Evolutionary conservation across 2,113 vertebrate genomes (phyloP), one percentile per base, ranked within the genome.

Genomic region (Cricetomys ansorgei): DNA sequence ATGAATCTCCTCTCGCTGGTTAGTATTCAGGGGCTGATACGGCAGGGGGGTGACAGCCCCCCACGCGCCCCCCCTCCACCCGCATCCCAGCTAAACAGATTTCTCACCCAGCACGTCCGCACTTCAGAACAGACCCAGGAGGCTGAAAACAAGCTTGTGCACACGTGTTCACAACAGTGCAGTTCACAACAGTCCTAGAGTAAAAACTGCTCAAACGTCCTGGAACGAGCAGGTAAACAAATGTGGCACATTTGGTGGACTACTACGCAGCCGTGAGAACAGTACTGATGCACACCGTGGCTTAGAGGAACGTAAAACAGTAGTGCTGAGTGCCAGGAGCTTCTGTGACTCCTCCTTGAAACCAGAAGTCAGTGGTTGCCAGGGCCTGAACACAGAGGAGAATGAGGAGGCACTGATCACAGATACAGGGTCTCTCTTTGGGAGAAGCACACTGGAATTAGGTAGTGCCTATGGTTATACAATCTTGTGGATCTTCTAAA

Each of bases 401-500:
- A 34, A 29, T 1, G 40, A 59, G 50, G 59, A n/a, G 23, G 59
- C n/a, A 21, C 23, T 48, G 55, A 40, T 72, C 12, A 55, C 6
- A 21, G 86, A 73, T 5, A 37, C 40, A 86, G 67, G 45, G 40
- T 85, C 92, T 87, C 50, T 73, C 79, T 8, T 9, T 31, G 62
- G 64, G 69, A 75, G 29, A 67, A 57, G 75, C 34, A 50, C n/a
- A 81, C 64, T 50, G 34, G 45, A 92, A 64, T 77, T 50, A 92
- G 83, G 88, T 45, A 27, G 43, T n/a, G 59, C 37, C 21, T 34
- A 65, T 37, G 45, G 19, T 23, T 86, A 27, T 19, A 72, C 12
- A 73, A 67, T 57, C 57, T 17, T 53, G 45, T 65, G 65, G 57
- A 8, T 72, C 55, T 31, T 75, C 50, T 48, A 37, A 77, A 89